Percentiles rank a stretch among this genome's conserved stretches.
Conservation (phyloP, 2,888 invertebrate species). For the Ectobius pallidus region DNA sequence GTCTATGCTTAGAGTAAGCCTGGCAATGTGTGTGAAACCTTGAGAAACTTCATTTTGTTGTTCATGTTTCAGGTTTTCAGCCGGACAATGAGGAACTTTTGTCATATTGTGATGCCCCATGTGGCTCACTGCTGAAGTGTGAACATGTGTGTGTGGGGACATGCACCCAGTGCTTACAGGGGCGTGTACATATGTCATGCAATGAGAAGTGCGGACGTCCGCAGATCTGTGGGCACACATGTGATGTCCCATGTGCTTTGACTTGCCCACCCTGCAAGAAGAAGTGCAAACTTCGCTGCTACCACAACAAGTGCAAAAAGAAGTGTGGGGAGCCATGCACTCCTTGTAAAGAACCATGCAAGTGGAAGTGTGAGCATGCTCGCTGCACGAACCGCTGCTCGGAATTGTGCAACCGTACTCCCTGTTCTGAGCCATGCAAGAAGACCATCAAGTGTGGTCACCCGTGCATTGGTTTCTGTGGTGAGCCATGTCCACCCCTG, state of each 20-base stretch:
- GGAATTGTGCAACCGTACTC: slow-evolving; percentile 55
- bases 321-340: slow-evolving; percentile 56
- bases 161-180: slow-evolving; percentile 63
- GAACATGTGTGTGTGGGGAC: slow-evolving; percentile 60
- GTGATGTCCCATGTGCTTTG: slow-evolving; percentile 61
- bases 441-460: slow-evolving; percentile 60
- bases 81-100: slow-evolving; percentile 51
- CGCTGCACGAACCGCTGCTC: slow-evolving; percentile 59
- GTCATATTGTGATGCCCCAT: slow-evolving; percentile 57
- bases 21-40: no score
- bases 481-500: slow-evolving; percentile 68
- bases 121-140: slow-evolving; percentile 57
- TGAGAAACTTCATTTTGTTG: no score
- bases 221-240: slow-evolving; percentile 68
- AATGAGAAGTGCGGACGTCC: slow-evolving; percentile 59
- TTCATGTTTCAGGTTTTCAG: no score
- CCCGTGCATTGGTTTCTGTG: slow-evolving; percentile 71
- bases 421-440: slow-evolving; percentile 58
- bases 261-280: slow-evolving; percentile 63
- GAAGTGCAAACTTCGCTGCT: slow-evolving; percentile 58
- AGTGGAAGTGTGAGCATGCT: slow-evolving; percentile 58
- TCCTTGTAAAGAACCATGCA: slow-evolving; percentile 55
- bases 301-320: slow-evolving; percentile 59
- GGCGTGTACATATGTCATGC: slow-evolving; percentile 66
- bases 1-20: no score